Percentiles rank a stretch among this genome's conserved stretches.
Evolutionary conservation across 2,113 vertebrate genomes (phyloP).

Genomic region (Equus przewalskii): DNA sequence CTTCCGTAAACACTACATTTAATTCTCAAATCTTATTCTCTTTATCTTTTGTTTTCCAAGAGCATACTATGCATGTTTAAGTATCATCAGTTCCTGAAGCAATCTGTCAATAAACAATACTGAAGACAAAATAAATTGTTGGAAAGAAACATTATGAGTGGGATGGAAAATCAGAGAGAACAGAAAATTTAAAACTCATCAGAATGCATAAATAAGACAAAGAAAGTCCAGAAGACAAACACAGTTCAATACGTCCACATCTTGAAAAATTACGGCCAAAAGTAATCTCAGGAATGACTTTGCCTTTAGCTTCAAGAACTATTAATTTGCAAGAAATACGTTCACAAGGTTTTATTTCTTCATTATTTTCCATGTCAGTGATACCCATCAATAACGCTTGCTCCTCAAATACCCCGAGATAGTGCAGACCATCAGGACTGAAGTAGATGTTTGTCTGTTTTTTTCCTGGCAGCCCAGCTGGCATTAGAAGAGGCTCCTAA

Average conservation of each 20-base stretch:
- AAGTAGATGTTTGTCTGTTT: not conserved
- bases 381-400: not conserved
- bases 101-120: conserved; percentile 8
- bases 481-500: not conserved
- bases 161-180: conserved; percentile 32
- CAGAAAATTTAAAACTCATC: conserved; percentile 24
- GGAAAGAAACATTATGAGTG: not conserved
- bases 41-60: conserved; percentile 77
- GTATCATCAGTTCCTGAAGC: not conserved
- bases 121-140: conserved; percentile 20
- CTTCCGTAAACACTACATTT: conserved; percentile 72
- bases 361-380: conserved; percentile 11
- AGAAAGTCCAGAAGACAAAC: not conserved
- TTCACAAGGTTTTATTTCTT: conserved; percentile 43
- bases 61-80: conserved; percentile 74
- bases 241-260: not conserved
- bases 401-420: not conserved
- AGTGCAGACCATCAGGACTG: not conserved
- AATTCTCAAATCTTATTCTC: conserved; percentile 77
- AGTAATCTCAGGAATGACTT: conserved; percentile 45
- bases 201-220: conserved; percentile 29
- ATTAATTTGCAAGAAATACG: conserved; percentile 32
- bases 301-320: conserved; percentile 50
- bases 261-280: conserved; percentile 48
- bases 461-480: not conserved